These are phyloP conservation scores for Panagrolaimus sp. DNA, from an alignment of 1,140 invertebrate genomes.

Conservation along the genomic window DNA sequence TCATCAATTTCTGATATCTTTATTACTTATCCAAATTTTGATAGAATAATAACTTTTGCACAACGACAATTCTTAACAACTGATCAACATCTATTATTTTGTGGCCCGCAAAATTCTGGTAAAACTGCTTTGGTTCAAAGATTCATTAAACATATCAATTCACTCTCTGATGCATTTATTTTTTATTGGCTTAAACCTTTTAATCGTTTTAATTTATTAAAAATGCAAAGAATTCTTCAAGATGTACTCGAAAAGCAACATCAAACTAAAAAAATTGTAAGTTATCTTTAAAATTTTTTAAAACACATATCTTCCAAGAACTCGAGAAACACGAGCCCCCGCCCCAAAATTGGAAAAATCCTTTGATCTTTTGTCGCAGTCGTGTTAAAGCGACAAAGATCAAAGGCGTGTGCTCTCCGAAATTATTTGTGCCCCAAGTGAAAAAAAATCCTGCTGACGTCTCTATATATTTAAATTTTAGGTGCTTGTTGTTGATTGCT, in stretches of 20 bases:
- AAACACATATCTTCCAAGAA: no score
- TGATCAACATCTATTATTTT: conserved; percentile 23
- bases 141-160: conserved; percentile 18
- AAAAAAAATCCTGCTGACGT: no score
- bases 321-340: no score
- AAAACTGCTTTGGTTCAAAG: conserved; percentile 20
- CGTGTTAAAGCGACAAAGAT: no score
- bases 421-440: no score
- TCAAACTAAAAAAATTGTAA: not conserved
- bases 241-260: not conserved
- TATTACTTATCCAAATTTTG: conserved; percentile 23
- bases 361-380: no score
- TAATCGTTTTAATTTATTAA: conserved; percentile 24
- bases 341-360: no score
- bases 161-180: conserved; percentile 15
- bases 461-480: not conserved
- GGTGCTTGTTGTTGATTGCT: conserved; percentile 28
- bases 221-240: conserved; percentile 26
- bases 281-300: not conserved
- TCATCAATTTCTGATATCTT: conserved; percentile 27
- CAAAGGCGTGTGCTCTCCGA: no score
- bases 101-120: conserved; percentile 25
- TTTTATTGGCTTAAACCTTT: conserved; percentile 30
- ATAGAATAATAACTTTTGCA: conserved; percentile 16
- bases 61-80: conserved; percentile 15